A percentile compares a stretch with the other conserved stretches of the same genome.
phyloP scores from a whole-genome alignment of 2,797 vertebrate genomes.

The Poliocrania exsul region DNA sequence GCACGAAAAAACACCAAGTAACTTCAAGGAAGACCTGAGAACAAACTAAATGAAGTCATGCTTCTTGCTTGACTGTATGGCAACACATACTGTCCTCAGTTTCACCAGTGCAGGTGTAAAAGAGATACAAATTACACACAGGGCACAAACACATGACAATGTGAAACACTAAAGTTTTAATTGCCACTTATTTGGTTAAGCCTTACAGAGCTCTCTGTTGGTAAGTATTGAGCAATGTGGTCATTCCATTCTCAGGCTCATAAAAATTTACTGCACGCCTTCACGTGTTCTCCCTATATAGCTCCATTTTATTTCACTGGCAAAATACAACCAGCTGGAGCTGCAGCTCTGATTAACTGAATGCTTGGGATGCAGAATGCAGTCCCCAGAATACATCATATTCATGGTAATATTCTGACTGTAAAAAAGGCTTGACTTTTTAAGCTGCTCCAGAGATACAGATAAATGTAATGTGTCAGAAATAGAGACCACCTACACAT shows the following conservation, averaged over 20 bases:
- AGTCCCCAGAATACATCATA: slow-evolving; percentile 50
- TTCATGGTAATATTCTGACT: slow-evolving; percentile 40
- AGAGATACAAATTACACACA: background rate
- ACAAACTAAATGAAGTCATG: background rate
- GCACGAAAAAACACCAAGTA: background rate
- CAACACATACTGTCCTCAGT: background rate
- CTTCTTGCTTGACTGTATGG: background rate
- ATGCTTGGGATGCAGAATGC: slow-evolving; percentile 41
- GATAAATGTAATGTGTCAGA: slow-evolving; percentile 62
- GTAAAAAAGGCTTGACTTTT: slow-evolving; percentile 36
- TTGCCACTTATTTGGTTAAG: slow-evolving; percentile 7
- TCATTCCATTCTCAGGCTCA: slow-evolving; percentile 23
- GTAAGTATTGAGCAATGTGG: slow-evolving; percentile 45
- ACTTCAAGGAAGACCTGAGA: background rate
- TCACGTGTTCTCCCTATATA: slow-evolving; percentile 49
- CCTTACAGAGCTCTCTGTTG: slow-evolving; percentile 13
- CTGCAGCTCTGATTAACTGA: slow-evolving; percentile 55
- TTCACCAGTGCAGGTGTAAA: background rate
- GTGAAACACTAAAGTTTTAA: slow-evolving; percentile 26
- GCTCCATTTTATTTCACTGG: slow-evolving; percentile 16
- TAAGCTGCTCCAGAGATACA: slow-evolving; percentile 57
- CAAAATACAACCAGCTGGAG: slow-evolving; percentile 58
- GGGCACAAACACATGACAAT: background rate
- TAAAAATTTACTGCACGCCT: slow-evolving; percentile 55
- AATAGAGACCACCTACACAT: slow-evolving; percentile 65